Evolutionary conservation across 2,113 vertebrate species (phyloP), one percentile per base, ranked within the genome.

Genomic region (Syngnathoides biaculeatus): DNA sequence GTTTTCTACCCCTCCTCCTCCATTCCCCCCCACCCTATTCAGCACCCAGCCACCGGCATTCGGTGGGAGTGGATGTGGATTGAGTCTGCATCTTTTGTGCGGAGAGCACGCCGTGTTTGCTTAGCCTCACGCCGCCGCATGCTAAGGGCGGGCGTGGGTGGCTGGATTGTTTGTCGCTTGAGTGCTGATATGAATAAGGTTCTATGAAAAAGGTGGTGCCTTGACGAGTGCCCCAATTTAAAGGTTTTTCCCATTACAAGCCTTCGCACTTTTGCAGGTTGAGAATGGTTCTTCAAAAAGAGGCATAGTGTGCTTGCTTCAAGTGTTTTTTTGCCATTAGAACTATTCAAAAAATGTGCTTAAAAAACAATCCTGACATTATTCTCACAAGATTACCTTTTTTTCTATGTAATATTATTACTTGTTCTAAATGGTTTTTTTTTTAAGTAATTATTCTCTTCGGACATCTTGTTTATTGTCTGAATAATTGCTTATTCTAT

Each of bases 81-180:
- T 80, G 83, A 72, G 80, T 68, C 85, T 79, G 57, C 82, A 86
- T 81, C 84, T 90, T 91, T 90, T 91, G 83, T 74, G 52, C 27
- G 68, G 14, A 20, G 27, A 83, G 73, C 79, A 81, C 47, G 81
- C 80, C 84, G 13, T 90, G 89, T 91, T 91, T 90, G 89, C 89
- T 91, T 89, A 87, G 87, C 79, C 82, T 84, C 85, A 84, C 67
- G 64, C 59, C 39, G 15, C 61, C 22, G 40, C 58, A 40, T 40
- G 38, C 20, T 61, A 40, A 60, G 7, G 9, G 10, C 7, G 17
- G 57, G 38, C 5, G 20, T 20, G 2, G 59, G 11, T 6, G 10
- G 12, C 22, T 55, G 48, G 20, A 8, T 58, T 58, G 35, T 59
- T 59, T 11, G 22, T 26, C 52, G 7, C 22, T 22, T 11, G 48